Evolutionary conservation across 2,797 vertebrate species (phyloP), one percentile per base, ranked within the genome.

Genomic region (Caiman crocodilus): DNA sequence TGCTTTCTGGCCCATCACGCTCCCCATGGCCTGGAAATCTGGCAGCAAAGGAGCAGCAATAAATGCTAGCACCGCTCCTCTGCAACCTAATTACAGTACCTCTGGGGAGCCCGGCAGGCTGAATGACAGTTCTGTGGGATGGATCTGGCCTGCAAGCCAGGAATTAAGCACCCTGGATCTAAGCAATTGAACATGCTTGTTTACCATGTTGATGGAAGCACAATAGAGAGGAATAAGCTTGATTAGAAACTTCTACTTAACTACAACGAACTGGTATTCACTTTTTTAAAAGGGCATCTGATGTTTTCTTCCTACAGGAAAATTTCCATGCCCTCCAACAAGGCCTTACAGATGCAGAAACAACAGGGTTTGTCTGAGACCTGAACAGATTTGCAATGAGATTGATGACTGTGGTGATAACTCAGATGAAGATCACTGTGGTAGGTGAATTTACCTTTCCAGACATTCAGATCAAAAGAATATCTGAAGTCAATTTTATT

Each of bases 331-430:
- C 92, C 99, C 99, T 95, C 98, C 99, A 59, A 98, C 99, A 73
- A 98, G 99, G 92, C 99, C 99, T 0, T 98, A 98, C 97, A 98
- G 98, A 90, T 99, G 99, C 88, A 98, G 98, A 93, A 99, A 99
- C 85, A 98, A 99, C 94, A 98, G 98, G n/a, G 98, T 99, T 91
- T 99, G 99, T 94, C 98, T 99, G 76, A 98, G 98, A 83, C 87
- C 95, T 1, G 99, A 99, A 94, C 98, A 99, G 95, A 97, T 99
- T 76, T 99, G 99, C 98, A 98, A 99, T 96, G 98, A 98, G 78
- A 97, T 99, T 88, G 98, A 99, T 57, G 98, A 99, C 96, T 99
- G 99, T 20, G 99, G 99, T 1, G 99, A 99, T 97, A 99, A 98
- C 96, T 99, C 99, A 0, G 99, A 99, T 79, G 99, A 99, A 97